Conservation (phyloP, 2,888 invertebrate genomes). For the Eumerus sabulonum region DNA sequence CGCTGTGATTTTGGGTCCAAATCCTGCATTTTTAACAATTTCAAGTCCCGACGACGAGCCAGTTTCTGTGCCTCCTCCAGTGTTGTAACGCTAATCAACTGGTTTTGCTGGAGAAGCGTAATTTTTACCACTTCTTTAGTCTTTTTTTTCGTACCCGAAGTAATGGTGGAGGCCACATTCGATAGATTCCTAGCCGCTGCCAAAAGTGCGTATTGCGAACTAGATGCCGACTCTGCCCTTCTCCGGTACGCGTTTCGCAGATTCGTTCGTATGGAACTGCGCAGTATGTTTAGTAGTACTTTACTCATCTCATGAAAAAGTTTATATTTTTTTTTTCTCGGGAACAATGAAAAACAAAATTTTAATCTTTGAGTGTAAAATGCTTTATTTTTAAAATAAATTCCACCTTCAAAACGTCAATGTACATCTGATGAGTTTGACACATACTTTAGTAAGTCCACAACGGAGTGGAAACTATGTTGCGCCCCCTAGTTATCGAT, state of each 20-base stretch:
- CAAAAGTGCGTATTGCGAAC: background rate
- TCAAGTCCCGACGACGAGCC: constrained; percentile 84
- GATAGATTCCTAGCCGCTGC: constrained; percentile 12
- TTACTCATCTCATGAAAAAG: constrained; percentile 49
- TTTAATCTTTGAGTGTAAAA: constrained; percentile 1
- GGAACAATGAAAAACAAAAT: background rate
- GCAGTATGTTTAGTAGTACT: constrained; percentile 22
- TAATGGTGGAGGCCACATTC: background rate
- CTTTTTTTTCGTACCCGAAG: constrained; percentile 42
- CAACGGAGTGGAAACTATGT: background rate
- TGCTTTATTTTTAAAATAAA: constrained; percentile 32
- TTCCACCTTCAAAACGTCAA: constrained; percentile 1
- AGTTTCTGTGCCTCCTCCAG: constrained; percentile 85
- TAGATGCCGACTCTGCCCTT: background rate
- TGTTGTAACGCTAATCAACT: constrained; percentile 82
- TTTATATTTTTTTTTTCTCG: background rate
- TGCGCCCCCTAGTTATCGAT: constrained; percentile 16
- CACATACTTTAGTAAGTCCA: constrained; percentile 1
- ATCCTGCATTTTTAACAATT: constrained; percentile 85
- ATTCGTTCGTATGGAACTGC: constrained; percentile 26
- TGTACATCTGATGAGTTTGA: constrained; percentile 40
- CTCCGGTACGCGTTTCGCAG: constrained; percentile 21
- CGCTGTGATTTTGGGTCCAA: constrained; percentile 84
- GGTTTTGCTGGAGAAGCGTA: constrained; percentile 83
- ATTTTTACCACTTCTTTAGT: constrained; percentile 79